Evolutionary conservation across 2,797 vertebrate species (phyloP), one percentile per base, ranked within the genome.

Genomic region (Sebastes taczanowskii): DNA sequence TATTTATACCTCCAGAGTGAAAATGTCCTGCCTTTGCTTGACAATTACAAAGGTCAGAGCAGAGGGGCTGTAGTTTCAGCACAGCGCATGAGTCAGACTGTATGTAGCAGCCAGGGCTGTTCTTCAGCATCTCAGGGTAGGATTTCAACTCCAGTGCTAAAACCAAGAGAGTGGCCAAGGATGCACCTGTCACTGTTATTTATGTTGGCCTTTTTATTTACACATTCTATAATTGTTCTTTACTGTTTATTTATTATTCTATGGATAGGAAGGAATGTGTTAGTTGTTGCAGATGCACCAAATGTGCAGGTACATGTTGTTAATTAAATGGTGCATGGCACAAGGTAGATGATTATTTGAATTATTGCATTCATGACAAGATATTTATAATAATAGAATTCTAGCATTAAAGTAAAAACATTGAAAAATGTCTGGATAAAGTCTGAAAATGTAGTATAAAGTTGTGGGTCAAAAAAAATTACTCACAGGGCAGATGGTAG

Each of bases 1-100:
- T 91, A 94, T 93, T 91, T 91, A 84, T 94, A 93, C 78, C 85
- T 67, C 73, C 55, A 4, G 61, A 72, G 86, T 80, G 83, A 68
- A 87, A 90, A 90, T 88, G 78, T 82, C 62, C 82, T 52, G 74
- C 69, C 78, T 89, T 73, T 83, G 74, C 81, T 88, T 82, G 80
- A 89, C 86, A 89, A 89, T 92, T 85, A 92, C 81, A 22, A 83
- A 85, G 87, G 89, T 91, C 91, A 89, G 73, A 80, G 32, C 23
- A 23, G 90, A 63, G 60, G 11, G 80, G 61, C 72, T 85, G 89
- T 68, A 69, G 84, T 81, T 79, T 84, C 72, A 91, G 71, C 49
- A 42, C 18, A 25, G 62, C 55, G 81, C 53, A 8, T 62, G 61
- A 87, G 49, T 42, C 75, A 55, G 71, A 35, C 30, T 35, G 68